Evolutionary conservation across 1,140 invertebrate genomes (phyloP).

Genomic region (Homalodisca vitripennis): DNA sequence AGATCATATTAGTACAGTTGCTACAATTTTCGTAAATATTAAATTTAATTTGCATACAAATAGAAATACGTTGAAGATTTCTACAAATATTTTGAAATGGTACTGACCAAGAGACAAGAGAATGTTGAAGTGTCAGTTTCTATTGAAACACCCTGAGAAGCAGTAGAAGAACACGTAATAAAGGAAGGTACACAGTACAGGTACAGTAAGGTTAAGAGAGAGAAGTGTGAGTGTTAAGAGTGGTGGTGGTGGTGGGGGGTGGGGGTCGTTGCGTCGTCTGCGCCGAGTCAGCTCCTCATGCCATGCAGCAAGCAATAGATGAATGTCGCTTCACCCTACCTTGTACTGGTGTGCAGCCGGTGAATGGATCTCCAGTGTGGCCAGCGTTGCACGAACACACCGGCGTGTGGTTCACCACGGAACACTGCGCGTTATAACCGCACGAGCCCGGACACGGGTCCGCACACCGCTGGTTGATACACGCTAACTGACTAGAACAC

Average conservation of each 20-base stretch:
- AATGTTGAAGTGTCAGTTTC: constrained; percentile 13
- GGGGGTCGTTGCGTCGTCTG: background rate
- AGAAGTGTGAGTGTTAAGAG: background rate
- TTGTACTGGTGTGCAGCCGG: constrained; percentile 53
- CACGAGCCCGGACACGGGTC: constrained; percentile 76
- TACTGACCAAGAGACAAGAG: too few relatives aligned
- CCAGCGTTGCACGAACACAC: constrained; percentile 69
- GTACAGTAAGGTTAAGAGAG: background rate
- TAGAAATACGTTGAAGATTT: too few relatives aligned
- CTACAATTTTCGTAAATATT: too few relatives aligned
- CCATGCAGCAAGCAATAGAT: constrained; percentile 32
- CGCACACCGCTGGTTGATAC: constrained; percentile 70
- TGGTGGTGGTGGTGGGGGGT: background rate
- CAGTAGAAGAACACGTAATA: background rate
- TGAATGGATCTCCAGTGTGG: constrained; percentile 75
- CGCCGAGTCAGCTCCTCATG: constrained; percentile 32
- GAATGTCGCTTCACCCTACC: constrained; percentile 35
- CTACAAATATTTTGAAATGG: too few relatives aligned
- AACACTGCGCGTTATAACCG: constrained; percentile 68
- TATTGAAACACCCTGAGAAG: background rate
- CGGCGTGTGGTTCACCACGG: constrained; percentile 71
- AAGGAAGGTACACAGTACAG: constrained; percentile 8
- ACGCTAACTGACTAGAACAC: constrained; percentile 66
- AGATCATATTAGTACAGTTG: too few relatives aligned
- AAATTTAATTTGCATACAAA: too few relatives aligned